Evolutionary conservation across 2,113 vertebrate genomes (phyloP), one percentile per base, ranked within the genome.

Genomic region (Myiopsitta monachus): DNA sequence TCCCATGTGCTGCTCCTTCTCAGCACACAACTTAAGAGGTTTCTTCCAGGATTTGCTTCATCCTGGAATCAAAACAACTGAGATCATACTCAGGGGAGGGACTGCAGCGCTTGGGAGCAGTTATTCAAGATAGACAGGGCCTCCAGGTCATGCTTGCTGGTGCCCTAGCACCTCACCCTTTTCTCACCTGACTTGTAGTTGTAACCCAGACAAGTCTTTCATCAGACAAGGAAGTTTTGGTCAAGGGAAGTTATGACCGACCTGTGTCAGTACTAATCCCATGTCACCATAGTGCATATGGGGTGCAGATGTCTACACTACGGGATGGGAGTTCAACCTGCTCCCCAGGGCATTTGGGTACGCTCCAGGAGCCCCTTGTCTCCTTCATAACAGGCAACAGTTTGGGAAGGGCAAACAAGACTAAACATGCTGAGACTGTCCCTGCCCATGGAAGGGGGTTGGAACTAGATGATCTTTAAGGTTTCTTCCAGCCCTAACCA

Each of bases 221-320:
- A 62, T 41, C 36, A 69, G 47, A 55, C 23, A 68, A 46, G 19
- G 15, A 73, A 15, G 24, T 63, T 68, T 61, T 79, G 13, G 7
- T n/a, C 49, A 54, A 59, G 44, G 26, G 6, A 26, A 9, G 14
- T 69, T 41, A 59, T 52, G 49, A 23, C 18, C 1, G 0, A 51
- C 27, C 22, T 4, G 3, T 17, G 31, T 23, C 39, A 19, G 16
- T 30, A 52, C 22, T 47, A 73, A 36, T 68, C 28, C 23, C 38
- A 27, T 0, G 0, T 52, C 21, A 52, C 26, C 41, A 19, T 47
- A 27, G 31, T 22, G 27, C 1, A 0, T 38, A 30, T 5, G 6
- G 18, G 4, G 27, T 38, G 1, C 9, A 59, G n/a, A 41, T 1
- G 3, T 18, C 26, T 39, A 38, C 3, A 7, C n/a, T 31, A 28